Evolutionary conservation across 2,888 invertebrate genomes (phyloP).

Genomic region (Formica aserva): DNA sequence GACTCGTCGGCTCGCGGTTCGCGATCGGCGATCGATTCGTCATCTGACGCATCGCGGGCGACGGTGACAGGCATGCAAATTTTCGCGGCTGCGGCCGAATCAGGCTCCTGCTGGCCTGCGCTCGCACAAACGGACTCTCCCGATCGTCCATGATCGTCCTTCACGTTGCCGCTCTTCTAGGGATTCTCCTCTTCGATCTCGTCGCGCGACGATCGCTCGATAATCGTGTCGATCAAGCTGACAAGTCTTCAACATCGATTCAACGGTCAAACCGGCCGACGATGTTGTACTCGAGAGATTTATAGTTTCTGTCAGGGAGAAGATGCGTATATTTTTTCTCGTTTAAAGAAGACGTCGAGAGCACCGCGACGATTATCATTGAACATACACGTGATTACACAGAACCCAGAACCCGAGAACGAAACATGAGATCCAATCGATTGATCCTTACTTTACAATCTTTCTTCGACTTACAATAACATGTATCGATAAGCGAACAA

Average conservation of each 20-base stretch:
- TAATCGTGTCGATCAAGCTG: constrained; percentile 18
- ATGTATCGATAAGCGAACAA: constrained; percentile 66
- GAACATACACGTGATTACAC: constrained; percentile 53
- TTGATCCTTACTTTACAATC: not conserved
- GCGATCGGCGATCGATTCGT: constrained; percentile 17
- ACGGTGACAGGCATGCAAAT: not conserved
- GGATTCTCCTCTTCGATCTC: not conserved
- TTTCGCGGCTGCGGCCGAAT: constrained; percentile 62
- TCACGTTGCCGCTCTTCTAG: not conserved
- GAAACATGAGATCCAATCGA: constrained; percentile 39
- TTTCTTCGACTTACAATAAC: constrained; percentile 33
- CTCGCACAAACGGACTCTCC: constrained; percentile 74
- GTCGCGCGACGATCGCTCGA: constrained; percentile 35
- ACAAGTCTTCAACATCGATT: constrained; percentile 59
- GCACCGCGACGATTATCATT: constrained; percentile 43
- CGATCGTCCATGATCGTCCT: constrained; percentile 75
- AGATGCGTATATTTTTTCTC: constrained; percentile 57
- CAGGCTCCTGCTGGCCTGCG: constrained; percentile 70
- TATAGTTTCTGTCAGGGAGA: constrained; percentile 69
- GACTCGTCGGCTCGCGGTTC: constrained; percentile 38
- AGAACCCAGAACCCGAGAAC: constrained; percentile 58
- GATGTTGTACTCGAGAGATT: constrained; percentile 30
- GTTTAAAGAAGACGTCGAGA: constrained; percentile 46
- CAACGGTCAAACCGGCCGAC: constrained; percentile 38
- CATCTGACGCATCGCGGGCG: constrained; percentile 12